These are phyloP conservation scores for Rhopalosiphum padi DNA, from an alignment of 1,140 invertebrate genomes.

Conservation along the genomic window DNA sequence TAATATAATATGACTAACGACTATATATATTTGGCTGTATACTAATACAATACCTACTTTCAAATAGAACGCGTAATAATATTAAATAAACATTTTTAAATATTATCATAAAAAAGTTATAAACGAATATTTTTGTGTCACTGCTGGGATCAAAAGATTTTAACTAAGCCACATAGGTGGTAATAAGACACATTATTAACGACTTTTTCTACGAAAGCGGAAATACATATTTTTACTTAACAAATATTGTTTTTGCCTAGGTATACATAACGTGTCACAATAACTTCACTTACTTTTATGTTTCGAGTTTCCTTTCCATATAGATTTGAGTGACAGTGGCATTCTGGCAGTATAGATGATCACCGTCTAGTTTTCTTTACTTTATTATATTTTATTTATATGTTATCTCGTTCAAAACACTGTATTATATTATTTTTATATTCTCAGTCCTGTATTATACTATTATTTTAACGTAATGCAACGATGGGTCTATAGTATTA, in stretches of 20 bases:
- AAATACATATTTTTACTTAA: background rate
- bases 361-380: background rate
- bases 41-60: no score
- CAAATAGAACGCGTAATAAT: no score
- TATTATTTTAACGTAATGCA: background rate
- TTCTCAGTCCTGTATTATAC: background rate
- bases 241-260: background rate
- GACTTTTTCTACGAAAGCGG: background rate
- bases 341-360: background rate
- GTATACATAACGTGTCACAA: background rate
- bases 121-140: background rate
- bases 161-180: background rate
- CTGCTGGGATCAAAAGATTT: background rate
- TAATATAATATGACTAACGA: no score
- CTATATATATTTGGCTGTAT: no score
- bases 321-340: conserved; percentile 49
- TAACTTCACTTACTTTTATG: conserved; percentile 45
- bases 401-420: background rate
- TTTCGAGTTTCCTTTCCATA: conserved; percentile 54
- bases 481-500: background rate
- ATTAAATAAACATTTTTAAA: no score
- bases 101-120: background rate
- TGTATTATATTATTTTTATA: background rate
- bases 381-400: background rate
- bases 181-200: background rate